Conservation (phyloP, 2,888 invertebrate species). For the Nudaria mundana region DNA sequence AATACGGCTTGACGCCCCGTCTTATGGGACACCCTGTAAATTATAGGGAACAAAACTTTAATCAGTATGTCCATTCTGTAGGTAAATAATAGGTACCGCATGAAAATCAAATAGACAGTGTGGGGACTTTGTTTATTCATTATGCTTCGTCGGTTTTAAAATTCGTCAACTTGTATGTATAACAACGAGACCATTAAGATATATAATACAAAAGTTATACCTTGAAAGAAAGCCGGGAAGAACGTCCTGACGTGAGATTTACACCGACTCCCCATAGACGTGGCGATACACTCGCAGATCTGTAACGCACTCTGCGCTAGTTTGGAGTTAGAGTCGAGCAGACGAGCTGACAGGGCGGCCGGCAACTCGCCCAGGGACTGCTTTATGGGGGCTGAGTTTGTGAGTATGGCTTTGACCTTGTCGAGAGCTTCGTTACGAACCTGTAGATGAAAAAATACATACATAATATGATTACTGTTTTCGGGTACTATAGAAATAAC, state of each 20-base stretch:
- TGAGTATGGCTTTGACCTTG: constrained; percentile 86
- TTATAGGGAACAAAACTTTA: no score
- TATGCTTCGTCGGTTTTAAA: no score
- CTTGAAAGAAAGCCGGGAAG: constrained; percentile 93
- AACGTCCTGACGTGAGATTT: constrained; percentile 90
- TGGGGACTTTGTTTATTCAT: no score
- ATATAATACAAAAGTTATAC: no score
- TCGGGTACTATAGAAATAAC: no score
- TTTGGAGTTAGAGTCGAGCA: constrained; percentile 95
- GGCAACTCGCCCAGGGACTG: constrained; percentile 92
- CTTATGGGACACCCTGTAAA: no score
- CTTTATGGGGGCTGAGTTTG: constrained; percentile 90
- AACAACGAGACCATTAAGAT: no score
- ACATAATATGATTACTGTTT: background rate
- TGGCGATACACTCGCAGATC: constrained; percentile 90
- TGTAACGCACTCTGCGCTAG: constrained; percentile 91
- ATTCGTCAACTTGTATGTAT: no score
- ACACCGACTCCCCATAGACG: constrained; percentile 90
- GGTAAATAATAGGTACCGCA: no score
- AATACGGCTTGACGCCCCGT: no score
- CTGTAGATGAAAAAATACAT: constrained; percentile 39
- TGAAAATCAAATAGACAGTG: no score
- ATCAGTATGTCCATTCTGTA: no score
- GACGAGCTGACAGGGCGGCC: constrained; percentile 87
- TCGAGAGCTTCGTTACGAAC: constrained; percentile 87